Percentiles rank a stretch among this genome's conserved stretches.
These are phyloP conservation scores for Agapornis roseicollis DNA, from an alignment of 2,113 vertebrate species.

Conservation along the genomic window DNA sequence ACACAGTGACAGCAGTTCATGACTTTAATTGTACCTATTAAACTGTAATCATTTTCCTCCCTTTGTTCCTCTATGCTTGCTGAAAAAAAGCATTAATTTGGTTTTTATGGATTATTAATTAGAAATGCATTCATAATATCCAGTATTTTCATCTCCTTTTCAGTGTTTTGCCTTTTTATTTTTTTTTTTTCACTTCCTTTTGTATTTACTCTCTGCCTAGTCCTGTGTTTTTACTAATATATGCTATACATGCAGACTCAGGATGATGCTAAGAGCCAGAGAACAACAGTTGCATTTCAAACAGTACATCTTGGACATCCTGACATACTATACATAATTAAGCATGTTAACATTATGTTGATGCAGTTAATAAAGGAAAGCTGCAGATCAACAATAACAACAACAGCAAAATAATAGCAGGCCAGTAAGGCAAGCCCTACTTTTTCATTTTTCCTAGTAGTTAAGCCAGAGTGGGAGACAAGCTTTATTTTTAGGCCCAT, in stretches of 20 bases:
- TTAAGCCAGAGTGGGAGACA: not conserved
- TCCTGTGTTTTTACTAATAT: not conserved
- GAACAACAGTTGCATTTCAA: not conserved
- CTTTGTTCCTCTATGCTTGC: not conserved
- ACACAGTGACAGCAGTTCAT: not conserved
- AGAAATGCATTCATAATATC: not conserved
- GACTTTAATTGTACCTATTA: not conserved
- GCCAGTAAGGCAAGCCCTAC: not conserved
- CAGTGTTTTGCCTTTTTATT: too few relatives aligned
- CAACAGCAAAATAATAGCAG: not conserved
- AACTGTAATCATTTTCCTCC: not conserved
- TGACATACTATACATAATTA: not conserved
- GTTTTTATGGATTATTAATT: not conserved
- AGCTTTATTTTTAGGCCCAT: not conserved
- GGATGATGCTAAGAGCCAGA: not conserved
- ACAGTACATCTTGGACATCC: accelerated
- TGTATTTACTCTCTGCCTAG: not conserved
- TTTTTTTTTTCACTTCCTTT: not conserved
- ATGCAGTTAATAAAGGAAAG: not conserved
- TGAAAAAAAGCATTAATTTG: not conserved
- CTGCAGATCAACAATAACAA: not conserved
- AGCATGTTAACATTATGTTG: not conserved
- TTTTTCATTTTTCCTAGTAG: not conserved
- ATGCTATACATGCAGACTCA: not conserved
- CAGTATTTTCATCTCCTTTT: not conserved